phyloP scores from a whole-genome alignment of 2,797 vertebrate species.

The Champsocephalus gunnari region DNA sequence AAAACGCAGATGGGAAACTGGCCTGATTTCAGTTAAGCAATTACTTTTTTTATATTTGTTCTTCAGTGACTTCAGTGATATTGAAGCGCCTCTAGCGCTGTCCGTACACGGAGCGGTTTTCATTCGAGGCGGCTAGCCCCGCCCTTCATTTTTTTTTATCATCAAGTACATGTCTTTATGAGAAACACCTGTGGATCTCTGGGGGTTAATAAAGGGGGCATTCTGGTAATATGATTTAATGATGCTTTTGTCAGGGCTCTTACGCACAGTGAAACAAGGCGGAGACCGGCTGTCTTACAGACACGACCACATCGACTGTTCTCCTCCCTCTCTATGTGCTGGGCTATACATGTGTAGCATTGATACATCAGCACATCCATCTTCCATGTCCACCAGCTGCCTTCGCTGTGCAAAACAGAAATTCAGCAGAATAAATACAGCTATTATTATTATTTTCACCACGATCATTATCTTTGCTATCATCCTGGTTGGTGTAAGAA shows the following conservation, averaged over 20 bases:
- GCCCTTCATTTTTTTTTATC: constrained; percentile 58
- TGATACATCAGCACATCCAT: constrained; percentile 79
- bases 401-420: constrained; percentile 99
- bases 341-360: constrained; percentile 66
- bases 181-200: constrained; percentile 80
- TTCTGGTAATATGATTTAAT: constrained; percentile 41
- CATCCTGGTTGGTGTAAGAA: constrained; percentile 67
- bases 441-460: constrained; percentile 87
- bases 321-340: constrained; percentile 71
- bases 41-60: constrained; percentile 57
- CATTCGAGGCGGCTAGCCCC: constrained; percentile 39
- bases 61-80: constrained; percentile 65
- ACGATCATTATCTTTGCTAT: constrained; percentile 63
- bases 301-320: constrained; percentile 61
- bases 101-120: constrained; percentile 55
- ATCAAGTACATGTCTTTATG: constrained; percentile 62
- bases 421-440: constrained; percentile 97
- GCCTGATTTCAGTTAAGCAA: constrained; percentile 63
- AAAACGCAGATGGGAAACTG: constrained; percentile 66
- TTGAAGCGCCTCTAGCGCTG: constrained; percentile 45
- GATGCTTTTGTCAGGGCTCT: constrained; percentile 49
- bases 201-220: constrained; percentile 82
- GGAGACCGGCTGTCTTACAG: constrained; percentile 67
- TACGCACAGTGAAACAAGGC: constrained; percentile 60
- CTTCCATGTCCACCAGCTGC: constrained; percentile 93